Conservation (phyloP, 2,888 invertebrate species). For the Muschampia plurimacula region DNA sequence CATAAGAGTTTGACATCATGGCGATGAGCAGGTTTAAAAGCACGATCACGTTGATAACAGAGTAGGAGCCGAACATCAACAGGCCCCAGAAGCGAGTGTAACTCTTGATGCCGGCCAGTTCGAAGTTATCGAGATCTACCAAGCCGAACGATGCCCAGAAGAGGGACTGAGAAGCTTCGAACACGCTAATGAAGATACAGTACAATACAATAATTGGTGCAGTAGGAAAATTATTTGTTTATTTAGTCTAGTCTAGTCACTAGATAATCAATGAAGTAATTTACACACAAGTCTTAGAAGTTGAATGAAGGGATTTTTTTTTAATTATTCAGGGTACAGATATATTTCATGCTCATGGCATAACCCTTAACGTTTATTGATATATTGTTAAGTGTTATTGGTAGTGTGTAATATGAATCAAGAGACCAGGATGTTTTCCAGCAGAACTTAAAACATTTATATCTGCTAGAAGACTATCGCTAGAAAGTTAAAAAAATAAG, state of each 20-base stretch:
- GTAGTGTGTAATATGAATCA: too few relatives aligned
- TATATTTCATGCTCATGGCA: too few relatives aligned
- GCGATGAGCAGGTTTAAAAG: conserved; percentile 97
- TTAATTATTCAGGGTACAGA: too few relatives aligned
- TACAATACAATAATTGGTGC: too few relatives aligned
- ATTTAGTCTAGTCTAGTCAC: too few relatives aligned
- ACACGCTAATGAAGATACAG: conserved; percentile 12
- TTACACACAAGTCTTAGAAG: too few relatives aligned
- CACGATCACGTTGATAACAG: conserved; percentile 97
- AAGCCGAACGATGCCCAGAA: conserved; percentile 99
- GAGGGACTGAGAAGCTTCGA: conserved; percentile 86
- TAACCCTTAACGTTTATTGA: too few relatives aligned
- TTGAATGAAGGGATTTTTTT: too few relatives aligned
- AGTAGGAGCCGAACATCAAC: conserved; percentile 98
- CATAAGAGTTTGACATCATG: conserved; percentile 99
- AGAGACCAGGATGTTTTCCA: too few relatives aligned
- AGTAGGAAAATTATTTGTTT: not conserved
- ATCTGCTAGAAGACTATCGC: too few relatives aligned
- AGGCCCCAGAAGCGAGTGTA: conserved; percentile 98
- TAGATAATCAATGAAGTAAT: too few relatives aligned
- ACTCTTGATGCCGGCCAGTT: conserved; percentile 94
- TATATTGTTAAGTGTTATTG: too few relatives aligned
- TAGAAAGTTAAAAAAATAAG: not conserved
- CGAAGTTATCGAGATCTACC: conserved; percentile 95
- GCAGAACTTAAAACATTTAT: not conserved